Conservation (phyloP, 2,797 vertebrate genomes). For the Poecilia picta region DNA sequence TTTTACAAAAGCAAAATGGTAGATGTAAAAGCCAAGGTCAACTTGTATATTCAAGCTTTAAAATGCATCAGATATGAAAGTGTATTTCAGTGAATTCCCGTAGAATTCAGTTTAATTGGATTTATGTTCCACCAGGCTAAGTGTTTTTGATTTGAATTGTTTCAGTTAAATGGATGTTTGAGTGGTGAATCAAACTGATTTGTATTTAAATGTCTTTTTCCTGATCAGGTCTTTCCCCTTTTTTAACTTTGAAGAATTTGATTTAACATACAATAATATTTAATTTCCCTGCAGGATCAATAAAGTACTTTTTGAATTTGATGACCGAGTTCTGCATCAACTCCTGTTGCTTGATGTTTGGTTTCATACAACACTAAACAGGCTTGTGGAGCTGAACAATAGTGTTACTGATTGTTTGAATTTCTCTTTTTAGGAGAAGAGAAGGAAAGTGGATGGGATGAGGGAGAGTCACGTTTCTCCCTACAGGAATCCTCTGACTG, state of each 20-base stretch:
- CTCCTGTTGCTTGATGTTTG: not conserved
- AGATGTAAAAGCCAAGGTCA: not conserved
- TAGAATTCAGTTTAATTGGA: not conserved
- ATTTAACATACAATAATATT: no score
- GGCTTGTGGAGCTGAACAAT: not conserved
- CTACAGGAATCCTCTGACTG: conserved; percentile 88
- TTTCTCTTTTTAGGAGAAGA: conserved; percentile 75
- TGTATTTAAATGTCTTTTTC: not conserved
- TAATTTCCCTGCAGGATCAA: not conserved
- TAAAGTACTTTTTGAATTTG: not conserved
- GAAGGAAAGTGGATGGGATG: conserved; percentile 72
- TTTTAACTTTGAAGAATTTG: not conserved
- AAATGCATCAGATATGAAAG: not conserved
- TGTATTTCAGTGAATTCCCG: not conserved
- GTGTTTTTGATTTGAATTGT: not conserved
- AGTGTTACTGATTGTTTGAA: not conserved
- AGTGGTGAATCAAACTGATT: not conserved
- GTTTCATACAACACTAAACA: not conserved
- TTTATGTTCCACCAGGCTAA: not conserved
- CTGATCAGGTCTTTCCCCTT: not conserved
- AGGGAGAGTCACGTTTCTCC: conserved; percentile 81
- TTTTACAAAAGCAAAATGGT: not conserved
- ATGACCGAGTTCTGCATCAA: not conserved
- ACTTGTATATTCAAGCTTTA: not conserved
- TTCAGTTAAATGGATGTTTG: not conserved